Evolutionary conservation across 2,888 invertebrate species (phyloP), one percentile per base, ranked within the genome.

Genomic region (Uropetala carovei): DNA sequence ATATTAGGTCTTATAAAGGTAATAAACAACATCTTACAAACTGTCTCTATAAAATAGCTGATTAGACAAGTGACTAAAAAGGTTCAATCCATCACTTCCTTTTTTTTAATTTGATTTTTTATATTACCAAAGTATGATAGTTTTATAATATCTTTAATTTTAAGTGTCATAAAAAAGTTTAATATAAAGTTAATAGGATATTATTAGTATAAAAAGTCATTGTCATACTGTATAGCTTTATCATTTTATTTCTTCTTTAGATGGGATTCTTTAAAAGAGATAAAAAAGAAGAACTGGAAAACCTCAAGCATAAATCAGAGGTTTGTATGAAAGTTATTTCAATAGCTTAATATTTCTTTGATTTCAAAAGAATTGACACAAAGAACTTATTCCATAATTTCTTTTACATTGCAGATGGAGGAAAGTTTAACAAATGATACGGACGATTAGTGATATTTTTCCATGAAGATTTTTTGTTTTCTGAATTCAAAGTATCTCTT

Each of bases 211-310:
- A 43, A 43, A 43, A 43, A 43, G 91, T 93, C 68, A 68, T 7
- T 9, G 22, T 68, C 10, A 75, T 27, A 22, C 27, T 27, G 10
- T 27, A 14, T 18, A 22, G 13, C 0, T 75, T 18, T 75, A 27
- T 75, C 22, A 59, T 92, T 92, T 92, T 75, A 14, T 94, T 94
- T 92, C 93, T 27, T 3, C 43, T 43, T 43, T 43, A 95, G 96
- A 93, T 94, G 93, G 96, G 96, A 92, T 96, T 96, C 94, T 96
- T 96, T 93, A 95, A 95, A 92, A 94, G 96, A 86, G 94, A 94
- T 27, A 95, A 94, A 92, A 96, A 95, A 94, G 95, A 95, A 86
- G 95, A 96, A 94, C 94, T 96, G 93, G 94, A 95, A 93, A 94
- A 95, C 92, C 93, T 96, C 92, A 93, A 86, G 56, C 57, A 92